Conservation (phyloP, 1,140 invertebrate genomes). For the Nylanderia fulva region DNA sequence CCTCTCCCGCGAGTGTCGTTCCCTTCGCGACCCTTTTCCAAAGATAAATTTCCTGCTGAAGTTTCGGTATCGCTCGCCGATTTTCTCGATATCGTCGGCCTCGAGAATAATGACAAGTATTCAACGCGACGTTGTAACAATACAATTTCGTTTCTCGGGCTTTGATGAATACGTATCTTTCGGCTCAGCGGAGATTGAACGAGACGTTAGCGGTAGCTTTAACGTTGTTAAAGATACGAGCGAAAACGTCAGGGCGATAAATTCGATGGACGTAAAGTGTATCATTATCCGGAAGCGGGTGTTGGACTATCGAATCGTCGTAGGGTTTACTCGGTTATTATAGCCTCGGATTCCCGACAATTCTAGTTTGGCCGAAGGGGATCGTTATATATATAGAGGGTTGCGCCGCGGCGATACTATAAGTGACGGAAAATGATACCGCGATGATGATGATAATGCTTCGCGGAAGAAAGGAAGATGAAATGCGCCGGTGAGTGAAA, state of each 20-base stretch:
- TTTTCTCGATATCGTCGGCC: conserved; percentile 51
- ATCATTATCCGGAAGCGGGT: conserved; percentile 51
- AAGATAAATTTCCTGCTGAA: conserved; percentile 67
- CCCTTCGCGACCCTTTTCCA: conserved; percentile 26
- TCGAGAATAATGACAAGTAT: not conserved
- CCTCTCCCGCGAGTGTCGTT: conserved; percentile 10
- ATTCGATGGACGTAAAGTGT: conserved; percentile 39
- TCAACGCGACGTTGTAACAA: not conserved
- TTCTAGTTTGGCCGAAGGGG: conserved; percentile 15
- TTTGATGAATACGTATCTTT: conserved; percentile 30
- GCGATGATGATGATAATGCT: conserved; percentile 64
- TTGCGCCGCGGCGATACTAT: conserved; percentile 53
- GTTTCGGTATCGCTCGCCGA: conserved; percentile 53
- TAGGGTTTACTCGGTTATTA: conserved; percentile 51
- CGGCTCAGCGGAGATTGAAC: not conserved
- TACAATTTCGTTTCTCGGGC: not conserved
- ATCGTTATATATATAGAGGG: conserved; percentile 30
- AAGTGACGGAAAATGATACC: conserved; percentile 67
- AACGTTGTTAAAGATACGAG: conserved; percentile 33
- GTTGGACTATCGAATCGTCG: conserved; percentile 65
- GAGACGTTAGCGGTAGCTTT: conserved; percentile 19
- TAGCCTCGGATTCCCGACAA: conserved; percentile 37
- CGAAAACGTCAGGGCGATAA: conserved; percentile 58
- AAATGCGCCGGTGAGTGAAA: conserved; percentile 50
- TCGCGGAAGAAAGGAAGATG: conserved; percentile 69